These are phyloP conservation scores for Protodeltote pygarga DNA, from an alignment of 2,888 invertebrate species.

Conservation along the genomic window DNA sequence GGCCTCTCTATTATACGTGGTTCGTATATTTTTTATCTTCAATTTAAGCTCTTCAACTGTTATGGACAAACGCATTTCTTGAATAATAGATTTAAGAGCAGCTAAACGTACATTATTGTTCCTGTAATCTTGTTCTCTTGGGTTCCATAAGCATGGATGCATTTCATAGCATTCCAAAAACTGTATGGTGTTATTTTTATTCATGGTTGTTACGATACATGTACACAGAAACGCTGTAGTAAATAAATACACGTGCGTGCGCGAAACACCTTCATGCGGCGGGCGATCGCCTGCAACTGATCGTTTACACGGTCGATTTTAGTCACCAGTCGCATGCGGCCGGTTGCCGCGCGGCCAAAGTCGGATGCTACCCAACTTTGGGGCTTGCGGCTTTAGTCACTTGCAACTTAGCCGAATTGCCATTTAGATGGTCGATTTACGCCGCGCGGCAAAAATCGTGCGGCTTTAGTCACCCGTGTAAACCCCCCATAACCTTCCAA, in stretches of 20 bases:
- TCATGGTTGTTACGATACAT: constrained; percentile 38
- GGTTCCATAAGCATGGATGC: constrained; percentile 42
- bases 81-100: too few relatives aligned
- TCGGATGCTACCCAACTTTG: constrained; percentile 60
- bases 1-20: too few relatives aligned
- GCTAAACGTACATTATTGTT: too few relatives aligned
- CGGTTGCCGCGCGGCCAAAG: constrained; percentile 55
- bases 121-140: too few relatives aligned
- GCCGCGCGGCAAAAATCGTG: constrained; percentile 49
- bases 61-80: too few relatives aligned
- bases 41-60: too few relatives aligned
- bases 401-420: constrained; percentile 54
- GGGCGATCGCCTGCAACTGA: constrained; percentile 8
- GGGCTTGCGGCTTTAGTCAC: constrained; percentile 58
- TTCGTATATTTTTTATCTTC: too few relatives aligned
- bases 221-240: constrained; percentile 23
- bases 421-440: constrained; percentile 53
- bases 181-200: constrained; percentile 42
- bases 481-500: too few relatives aligned
- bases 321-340: constrained; percentile 55
- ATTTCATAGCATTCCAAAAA: constrained; percentile 46
- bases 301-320: too few relatives aligned
- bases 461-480: constrained; percentile 56
- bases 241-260: constrained; percentile 40
- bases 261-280: constrained; percentile 11